Percentiles rank a stretch among this genome's conserved stretches.
Evolutionary conservation across 2,113 vertebrate genomes (phyloP).

Genomic region (Ardeotis arabs): DNA sequence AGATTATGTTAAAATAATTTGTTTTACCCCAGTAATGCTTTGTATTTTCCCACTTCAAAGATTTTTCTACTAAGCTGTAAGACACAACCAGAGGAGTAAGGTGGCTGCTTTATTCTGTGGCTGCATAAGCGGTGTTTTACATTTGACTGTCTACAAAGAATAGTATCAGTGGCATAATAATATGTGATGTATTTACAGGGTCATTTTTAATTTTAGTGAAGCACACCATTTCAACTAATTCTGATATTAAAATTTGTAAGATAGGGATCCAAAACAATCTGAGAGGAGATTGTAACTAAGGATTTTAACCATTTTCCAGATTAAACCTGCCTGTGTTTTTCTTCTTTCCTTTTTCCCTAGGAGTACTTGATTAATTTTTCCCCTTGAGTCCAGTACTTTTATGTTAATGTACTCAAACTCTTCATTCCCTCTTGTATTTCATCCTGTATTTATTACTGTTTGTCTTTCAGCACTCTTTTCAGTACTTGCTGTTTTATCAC

Average conservation of each 20-base stretch:
- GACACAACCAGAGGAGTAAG: neutral
- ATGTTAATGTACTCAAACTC: neutral
- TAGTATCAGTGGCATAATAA: neutral
- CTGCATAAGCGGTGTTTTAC: neutral
- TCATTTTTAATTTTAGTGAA: neutral
- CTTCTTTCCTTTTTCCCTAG: neutral
- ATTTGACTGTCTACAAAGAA: neutral
- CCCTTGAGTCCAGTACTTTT: neutral
- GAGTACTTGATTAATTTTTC: constrained; percentile 8
- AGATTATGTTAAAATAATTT: neutral
- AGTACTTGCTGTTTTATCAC: neutral
- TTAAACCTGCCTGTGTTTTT: neutral
- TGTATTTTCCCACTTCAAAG: neutral
- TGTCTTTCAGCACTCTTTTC: neutral
- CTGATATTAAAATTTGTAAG: neutral
- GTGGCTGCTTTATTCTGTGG: neutral
- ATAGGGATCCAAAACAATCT: neutral
- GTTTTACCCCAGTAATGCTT: neutral
- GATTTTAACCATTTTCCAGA: neutral
- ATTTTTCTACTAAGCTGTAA: neutral
- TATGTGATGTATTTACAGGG: neutral
- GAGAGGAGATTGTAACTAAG: neutral
- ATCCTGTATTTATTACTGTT: neutral
- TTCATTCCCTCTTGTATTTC: neutral
- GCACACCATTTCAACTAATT: neutral